Base-by-base conservation (phyloP, 1,140 invertebrate genomes). In the Lutraria rhynchaena region DNA sequence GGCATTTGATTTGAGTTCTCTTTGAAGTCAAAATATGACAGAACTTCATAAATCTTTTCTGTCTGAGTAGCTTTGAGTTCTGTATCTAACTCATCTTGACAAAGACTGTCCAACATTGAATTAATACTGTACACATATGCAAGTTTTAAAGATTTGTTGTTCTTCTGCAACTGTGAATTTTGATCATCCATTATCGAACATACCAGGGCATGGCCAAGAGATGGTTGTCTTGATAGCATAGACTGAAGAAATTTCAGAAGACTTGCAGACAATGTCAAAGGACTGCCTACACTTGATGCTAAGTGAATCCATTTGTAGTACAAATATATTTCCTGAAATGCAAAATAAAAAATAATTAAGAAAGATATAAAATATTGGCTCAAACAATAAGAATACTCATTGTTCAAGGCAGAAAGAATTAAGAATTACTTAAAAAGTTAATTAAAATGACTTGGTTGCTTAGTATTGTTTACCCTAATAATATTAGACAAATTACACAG, bases 241-340 rank as follows among this genome's bases (percentile, higher is more conserved):
- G 85, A 74, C 53, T 87, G 84, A 51, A 90, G 73, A 60, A 87
- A 86, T 46, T 82, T 84, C 11, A 86, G 60, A 9, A 85, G 71
- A 17, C n/a, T 57, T 13, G 71, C 75, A 5, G 86, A 85, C 51
- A 89, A 31, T 35, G 69, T 74, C 35, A 70, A 83, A 53, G 35
- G 70, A 60, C 53, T 55, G 31, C 53, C 60, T 35, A 27, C 53
- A 51, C 19, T 22, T 15, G 35, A 15, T 80, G 70, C 70, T 7
- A 69, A 63, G 37, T 58, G 75, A 15, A 78, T 65, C 65, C 76
- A 67, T 85, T 57, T 85, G 70, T 53, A 85, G 69, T 83, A 90
- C 22, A 77, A 69, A 71, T 89, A 90, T 63, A 90, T 73, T 31
- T 90, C 89, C 89, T 90, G 81, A 4, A 85, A 84, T 46, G 33